Percentiles rank a stretch among this genome's conserved stretches.
Conservation (phyloP, 1,140 invertebrate genomes). For the Forficula auricularia region DNA sequence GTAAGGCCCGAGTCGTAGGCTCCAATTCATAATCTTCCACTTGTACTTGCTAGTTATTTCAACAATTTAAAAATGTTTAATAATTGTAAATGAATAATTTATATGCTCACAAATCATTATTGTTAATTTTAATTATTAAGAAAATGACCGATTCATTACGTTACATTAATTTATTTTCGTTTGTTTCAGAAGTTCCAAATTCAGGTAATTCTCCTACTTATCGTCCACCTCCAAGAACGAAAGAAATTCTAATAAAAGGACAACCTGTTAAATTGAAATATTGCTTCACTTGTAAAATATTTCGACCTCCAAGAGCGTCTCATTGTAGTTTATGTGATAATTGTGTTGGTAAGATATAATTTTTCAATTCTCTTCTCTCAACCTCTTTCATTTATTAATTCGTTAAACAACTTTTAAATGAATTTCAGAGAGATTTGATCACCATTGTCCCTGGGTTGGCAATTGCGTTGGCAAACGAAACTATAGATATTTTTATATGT, state of each 20-base stretch:
- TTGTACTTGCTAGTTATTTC: no score
- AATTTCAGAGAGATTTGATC: constrained; percentile 41
- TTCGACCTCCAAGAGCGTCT: constrained; percentile 90
- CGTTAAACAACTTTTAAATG: constrained; percentile 17
- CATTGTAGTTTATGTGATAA: constrained; percentile 99
- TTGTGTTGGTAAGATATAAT: constrained; percentile 66
- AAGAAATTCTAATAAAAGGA: constrained; percentile 84
- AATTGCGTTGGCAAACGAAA: constrained; percentile 95
- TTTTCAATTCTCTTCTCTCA: constrained; percentile 30
- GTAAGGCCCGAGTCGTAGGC: no score
- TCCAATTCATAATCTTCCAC: no score
- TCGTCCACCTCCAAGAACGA: constrained; percentile 73
- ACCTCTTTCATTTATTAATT: constrained; percentile 28
- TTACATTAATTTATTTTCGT: constrained; percentile 12
- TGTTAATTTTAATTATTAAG: not conserved
- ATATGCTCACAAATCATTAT: no score
- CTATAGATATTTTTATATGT: constrained; percentile 97
- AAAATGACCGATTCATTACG: not conserved
- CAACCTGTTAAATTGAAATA: constrained; percentile 93
- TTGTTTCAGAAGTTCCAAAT: constrained; percentile 53
- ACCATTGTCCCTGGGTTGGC: constrained; percentile 68
- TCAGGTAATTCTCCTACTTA: constrained; percentile 59
- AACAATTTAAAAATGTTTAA: no score
- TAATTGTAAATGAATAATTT: no score
- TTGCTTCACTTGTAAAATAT: constrained; percentile 99